Percentiles rank a stretch among this genome's conserved stretches.
Conservation (phyloP, 2,113 vertebrate species). For the Upupa epops region DNA sequence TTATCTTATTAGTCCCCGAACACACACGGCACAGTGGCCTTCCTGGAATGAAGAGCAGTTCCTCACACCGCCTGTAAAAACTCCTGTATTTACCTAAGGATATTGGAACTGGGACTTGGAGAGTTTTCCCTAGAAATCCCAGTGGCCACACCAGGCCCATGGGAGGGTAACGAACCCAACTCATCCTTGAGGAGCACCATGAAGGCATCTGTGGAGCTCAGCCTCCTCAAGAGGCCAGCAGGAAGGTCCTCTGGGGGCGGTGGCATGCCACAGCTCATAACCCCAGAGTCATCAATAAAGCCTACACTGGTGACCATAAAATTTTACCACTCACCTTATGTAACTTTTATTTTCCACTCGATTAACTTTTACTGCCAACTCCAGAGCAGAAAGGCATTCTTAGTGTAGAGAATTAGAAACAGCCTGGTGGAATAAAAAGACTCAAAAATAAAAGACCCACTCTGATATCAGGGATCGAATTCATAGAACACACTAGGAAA, state of each 20-base stretch:
- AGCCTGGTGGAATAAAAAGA: background rate
- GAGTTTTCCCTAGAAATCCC: background rate
- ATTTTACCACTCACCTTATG: slow-evolving; percentile 43
- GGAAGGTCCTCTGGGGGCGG: background rate
- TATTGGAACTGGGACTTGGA: background rate
- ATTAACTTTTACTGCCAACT: slow-evolving; percentile 61
- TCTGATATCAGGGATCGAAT: background rate
- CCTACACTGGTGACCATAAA: slow-evolving; percentile 10
- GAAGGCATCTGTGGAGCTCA: background rate
- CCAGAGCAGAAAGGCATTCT: slow-evolving; percentile 47
- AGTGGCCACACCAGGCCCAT: background rate
- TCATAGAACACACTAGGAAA: no score
- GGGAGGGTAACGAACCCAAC: no score
- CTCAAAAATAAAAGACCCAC: rapidly evolving
- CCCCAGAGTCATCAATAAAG: background rate
- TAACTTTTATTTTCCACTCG: slow-evolving; percentile 59
- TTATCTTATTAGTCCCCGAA: background rate
- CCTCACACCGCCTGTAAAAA: background rate
- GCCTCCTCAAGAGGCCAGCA: background rate
- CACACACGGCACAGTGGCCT: background rate
- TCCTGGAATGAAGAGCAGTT: background rate
- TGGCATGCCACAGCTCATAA: background rate
- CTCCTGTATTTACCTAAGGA: background rate
- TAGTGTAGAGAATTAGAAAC: slow-evolving; percentile 35
- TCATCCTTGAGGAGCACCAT: background rate